Percentiles rank a stretch among this genome's conserved stretches.
phyloP scores from a whole-genome alignment of 1,140 invertebrate species.

The Sarcophaga bullata region DNA sequence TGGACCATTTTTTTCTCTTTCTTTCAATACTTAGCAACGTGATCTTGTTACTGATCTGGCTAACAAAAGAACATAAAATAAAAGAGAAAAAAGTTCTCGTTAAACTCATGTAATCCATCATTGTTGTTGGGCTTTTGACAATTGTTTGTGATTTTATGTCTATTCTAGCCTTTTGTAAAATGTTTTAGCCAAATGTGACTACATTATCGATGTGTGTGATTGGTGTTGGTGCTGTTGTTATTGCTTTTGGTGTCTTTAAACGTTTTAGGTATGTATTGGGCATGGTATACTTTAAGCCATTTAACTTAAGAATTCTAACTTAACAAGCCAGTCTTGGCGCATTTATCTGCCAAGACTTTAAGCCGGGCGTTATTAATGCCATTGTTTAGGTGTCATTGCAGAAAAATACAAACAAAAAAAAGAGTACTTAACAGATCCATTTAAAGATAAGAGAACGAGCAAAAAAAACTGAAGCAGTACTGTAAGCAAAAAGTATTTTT shows the following conservation, averaged over 20 bases:
- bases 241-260: neutral
- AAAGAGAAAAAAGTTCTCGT: neutral
- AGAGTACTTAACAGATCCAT: neutral
- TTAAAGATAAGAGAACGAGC: neutral
- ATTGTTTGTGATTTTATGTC: constrained; percentile 38
- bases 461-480: too few species aligned
- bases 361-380: constrained; percentile 28
- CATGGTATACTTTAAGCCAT: too few species aligned
- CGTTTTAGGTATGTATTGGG: neutral
- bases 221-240: neutral
- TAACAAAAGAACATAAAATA: neutral
- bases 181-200: constrained; percentile 31
- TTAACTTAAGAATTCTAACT: too few species aligned
- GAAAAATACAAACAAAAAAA: neutral
- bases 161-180: neutral
- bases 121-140: constrained; percentile 22
- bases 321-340: neutral
- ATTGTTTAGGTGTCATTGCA: constrained; percentile 38
- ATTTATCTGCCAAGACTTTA: neutral
- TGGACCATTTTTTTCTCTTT: too few species aligned
- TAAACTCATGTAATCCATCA: constrained; percentile 41
- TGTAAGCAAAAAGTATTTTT: too few species aligned
- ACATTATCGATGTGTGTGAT: constrained; percentile 10
- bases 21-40: neutral
- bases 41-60: constrained; percentile 35